Evolutionary conservation across 2,113 vertebrate species (phyloP).

Genomic region (Bujurquina vittata): DNA sequence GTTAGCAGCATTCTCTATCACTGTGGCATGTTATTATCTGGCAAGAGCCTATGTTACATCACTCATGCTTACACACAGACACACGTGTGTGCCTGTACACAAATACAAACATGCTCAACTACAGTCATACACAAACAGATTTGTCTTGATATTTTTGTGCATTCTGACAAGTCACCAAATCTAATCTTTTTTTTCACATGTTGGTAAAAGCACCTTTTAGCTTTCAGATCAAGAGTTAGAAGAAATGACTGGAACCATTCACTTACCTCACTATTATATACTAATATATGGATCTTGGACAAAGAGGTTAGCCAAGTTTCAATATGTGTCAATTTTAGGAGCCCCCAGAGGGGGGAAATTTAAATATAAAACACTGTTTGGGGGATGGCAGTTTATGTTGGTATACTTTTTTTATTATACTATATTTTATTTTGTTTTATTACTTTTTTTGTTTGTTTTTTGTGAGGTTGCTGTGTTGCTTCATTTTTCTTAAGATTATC

Average conservation of each 20-base stretch:
- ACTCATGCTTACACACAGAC: slow-evolving; percentile 50
- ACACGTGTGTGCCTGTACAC: neutral
- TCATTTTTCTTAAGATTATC: neutral
- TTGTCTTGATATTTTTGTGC: slow-evolving; percentile 24
- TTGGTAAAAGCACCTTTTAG: neutral
- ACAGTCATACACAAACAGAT: slow-evolving; percentile 19
- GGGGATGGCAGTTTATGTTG: no score
- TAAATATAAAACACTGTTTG: neutral
- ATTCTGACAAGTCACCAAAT: neutral
- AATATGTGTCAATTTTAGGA: neutral
- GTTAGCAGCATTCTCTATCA: slow-evolving; percentile 82
- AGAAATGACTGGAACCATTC: neutral
- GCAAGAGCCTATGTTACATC: slow-evolving; percentile 51
- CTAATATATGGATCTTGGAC: neutral
- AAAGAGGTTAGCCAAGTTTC: neutral
- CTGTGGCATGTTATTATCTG: slow-evolving; percentile 83
- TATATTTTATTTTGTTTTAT: no score
- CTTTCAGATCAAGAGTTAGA: neutral
- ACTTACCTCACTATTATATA: neutral
- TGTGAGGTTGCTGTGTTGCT: no score
- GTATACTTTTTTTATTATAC: no score
- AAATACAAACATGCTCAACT: slow-evolving; percentile 20
- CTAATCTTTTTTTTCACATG: neutral
- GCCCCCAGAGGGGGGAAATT: neutral
- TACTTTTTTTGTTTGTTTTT: no score